Evolutionary conservation across 64 coral and sea anemone species (phyloP), one percentile per base, ranked within the genome.

Genomic region (Platygyra sinensis): DNA sequence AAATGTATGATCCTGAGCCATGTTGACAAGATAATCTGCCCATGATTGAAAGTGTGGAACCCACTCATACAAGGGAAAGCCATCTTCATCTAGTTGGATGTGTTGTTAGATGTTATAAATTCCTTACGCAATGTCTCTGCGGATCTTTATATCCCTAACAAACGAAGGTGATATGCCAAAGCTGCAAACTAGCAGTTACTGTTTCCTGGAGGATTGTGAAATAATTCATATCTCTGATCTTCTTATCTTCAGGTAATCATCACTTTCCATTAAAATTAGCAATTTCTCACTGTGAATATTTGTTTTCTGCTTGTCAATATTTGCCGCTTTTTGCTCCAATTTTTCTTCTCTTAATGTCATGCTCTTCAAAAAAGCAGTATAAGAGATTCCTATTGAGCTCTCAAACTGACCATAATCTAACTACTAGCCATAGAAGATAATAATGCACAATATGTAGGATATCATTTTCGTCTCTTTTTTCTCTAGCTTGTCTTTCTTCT

Each of bases 161-260:
- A 62, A 63, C 25, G 18, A 5, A 82, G 57, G 1, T 82, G 79
- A 39, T 62, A 39, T 1, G 57, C 24, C 18, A 82, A 38, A 60
- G 79, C 54, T 5, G 79, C 54, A 65, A 82, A 82, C 57, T 62
- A 55, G 24, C 79, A 82, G 79, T 60, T 82, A 16, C 79, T 27
- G 7, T 62, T 30, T 24, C 31, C 54, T 30, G 52, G n/a, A 1
- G 86, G 86, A 77, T 88, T 77, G 30, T 88, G 64, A 10, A n/a
- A 39, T 24, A 63, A 13, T 30, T 77, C 10, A 76, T 62, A 77
- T 10, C 73, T 54, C n/a, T 88, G 86, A 77, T 42, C 30, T 88
- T 88, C 73, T 22, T 42, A 39, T 10, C 16, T 88, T 77, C 8
- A 2, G 14, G 24, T 88, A 88, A 30, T 88, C 86, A 13, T 77